Base-by-base conservation (phyloP, 2,888 invertebrate species). In the Eretmocerus hayati region DNA sequence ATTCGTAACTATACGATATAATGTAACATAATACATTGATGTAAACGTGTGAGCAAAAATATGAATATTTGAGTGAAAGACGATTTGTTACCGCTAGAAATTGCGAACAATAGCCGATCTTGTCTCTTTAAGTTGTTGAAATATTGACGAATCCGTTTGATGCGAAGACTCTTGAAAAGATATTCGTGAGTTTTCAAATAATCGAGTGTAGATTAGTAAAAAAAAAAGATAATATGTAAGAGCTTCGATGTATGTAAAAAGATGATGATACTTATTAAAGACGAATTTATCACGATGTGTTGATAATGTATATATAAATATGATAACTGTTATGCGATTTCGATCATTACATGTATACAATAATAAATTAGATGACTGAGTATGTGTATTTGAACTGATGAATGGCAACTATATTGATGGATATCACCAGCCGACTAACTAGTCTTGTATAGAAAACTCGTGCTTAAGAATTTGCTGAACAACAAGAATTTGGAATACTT, bases 241-340 rank as follows among this genome's bases (percentile, higher is more conserved):
- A 38, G 26, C 15, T 43, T 43, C 26, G 42, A 36, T 30, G 19
- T 20, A 45, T 45, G 30, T 20, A n/a, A 26, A 26, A 26, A 26
- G 11, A 9, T 26, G 11, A 26, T 26, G 26, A 26, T 26, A 11
- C 26, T 26, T 9, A 1, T 11, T 6, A 37, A 41, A 43, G 22
- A 43, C 47, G 49, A 42, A 46, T 47, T 42, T 46, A 52, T 44
- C 35, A 48, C 67, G 63, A 69, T 68, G 66, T 69, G 69, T 69
- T 68, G 64, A 69, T 69, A 67, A 48, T 68, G 66, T 69, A 69
- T 63, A 69, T 69, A 69, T n/a, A 62, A 64, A 65, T 64, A 63
- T 63, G 59, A 63, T 67, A 62, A 64, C 62, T 62, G 63, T 67
- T 67, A 61, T 50, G 48, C 51, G 50, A 55, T 48, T 55, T 57